A percentile compares a stretch with the other conserved stretches of the same genome.
phyloP scores from a whole-genome alignment of 2,113 vertebrate genomes.

The Neolamprologus longior region DNA sequence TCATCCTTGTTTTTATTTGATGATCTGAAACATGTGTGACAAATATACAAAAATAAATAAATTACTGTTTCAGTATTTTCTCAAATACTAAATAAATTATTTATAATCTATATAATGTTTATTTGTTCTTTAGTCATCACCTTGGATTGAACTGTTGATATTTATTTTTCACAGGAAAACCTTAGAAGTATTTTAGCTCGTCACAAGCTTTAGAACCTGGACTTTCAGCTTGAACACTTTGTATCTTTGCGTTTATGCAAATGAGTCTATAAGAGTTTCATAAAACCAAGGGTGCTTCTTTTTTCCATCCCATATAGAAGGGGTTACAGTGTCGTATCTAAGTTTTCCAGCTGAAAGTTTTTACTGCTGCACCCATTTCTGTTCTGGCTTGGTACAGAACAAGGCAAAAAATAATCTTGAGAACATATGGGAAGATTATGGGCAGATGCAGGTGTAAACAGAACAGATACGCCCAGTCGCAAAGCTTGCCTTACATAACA shows the following conservation, averaged over 20 bases:
- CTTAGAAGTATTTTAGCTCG: not conserved
- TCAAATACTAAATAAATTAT: not conserved
- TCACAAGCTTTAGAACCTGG: not conserved
- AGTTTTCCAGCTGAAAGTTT: not conserved
- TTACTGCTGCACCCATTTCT: not conserved
- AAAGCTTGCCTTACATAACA: not conserved
- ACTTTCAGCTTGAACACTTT: not conserved
- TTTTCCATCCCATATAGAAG: not conserved
- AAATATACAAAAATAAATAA: not conserved
- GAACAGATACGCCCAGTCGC: not conserved
- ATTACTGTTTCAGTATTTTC: not conserved
- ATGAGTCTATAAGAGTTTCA: not conserved
- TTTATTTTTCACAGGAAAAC: not conserved
- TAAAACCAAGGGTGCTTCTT: not conserved
- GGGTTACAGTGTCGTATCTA: not conserved
- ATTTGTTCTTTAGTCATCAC: not conserved
- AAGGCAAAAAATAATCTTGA: not conserved
- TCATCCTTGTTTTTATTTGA: not conserved
- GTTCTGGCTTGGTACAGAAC: not conserved
- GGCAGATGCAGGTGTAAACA: slow-evolving; percentile 5
- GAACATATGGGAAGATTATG: not conserved
- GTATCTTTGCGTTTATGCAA: not conserved
- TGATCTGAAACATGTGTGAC: not conserved
- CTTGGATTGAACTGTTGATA: not conserved
- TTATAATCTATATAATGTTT: not conserved